phyloP scores from a whole-genome alignment of 2,797 vertebrate species.

The Oreochromis mossambicus region DNA sequence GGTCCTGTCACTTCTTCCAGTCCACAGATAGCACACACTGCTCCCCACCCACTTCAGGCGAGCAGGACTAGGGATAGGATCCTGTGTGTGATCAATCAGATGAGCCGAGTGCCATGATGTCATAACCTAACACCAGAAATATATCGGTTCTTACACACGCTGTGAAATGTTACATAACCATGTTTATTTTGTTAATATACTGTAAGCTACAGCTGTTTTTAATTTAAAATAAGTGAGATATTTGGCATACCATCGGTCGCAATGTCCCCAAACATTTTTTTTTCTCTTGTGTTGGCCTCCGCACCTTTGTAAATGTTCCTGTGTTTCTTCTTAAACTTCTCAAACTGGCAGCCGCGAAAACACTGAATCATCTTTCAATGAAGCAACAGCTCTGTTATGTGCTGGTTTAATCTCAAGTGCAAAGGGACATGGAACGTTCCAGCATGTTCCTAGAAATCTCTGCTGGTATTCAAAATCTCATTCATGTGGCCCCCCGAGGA shows the following conservation, averaged over 20 bases:
- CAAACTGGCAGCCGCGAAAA: conserved; percentile 26
- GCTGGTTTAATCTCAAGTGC: conserved; percentile 40
- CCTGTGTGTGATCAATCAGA: conserved; percentile 42
- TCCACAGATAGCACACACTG: conserved; percentile 79
- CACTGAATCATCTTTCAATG: conserved; percentile 55
- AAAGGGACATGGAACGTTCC: conserved; percentile 45
- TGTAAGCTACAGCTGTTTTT: background rate
- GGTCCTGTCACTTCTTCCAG: conserved; percentile 84
- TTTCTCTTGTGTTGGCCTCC: background rate
- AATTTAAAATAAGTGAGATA: conserved; percentile 19
- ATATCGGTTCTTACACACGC: background rate
- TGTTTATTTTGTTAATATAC: background rate
- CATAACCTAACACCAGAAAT: conserved; percentile 30
- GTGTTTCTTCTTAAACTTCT: conserved; percentile 22
- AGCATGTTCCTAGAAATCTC: conserved; percentile 19
- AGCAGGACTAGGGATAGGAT: conserved; percentile 30
- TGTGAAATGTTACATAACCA: background rate
- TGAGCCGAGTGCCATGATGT: conserved; percentile 56
- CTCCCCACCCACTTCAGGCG: conserved; percentile 46
- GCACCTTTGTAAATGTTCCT: conserved; percentile 3
- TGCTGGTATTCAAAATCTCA: conserved; percentile 6
- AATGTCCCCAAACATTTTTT: background rate
- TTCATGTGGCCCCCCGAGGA: background rate
- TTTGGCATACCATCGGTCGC: conserved; percentile 1
- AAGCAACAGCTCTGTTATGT: conserved; percentile 49